Conservation (phyloP, 1,140 invertebrate genomes). For the Eueides isabella region DNA sequence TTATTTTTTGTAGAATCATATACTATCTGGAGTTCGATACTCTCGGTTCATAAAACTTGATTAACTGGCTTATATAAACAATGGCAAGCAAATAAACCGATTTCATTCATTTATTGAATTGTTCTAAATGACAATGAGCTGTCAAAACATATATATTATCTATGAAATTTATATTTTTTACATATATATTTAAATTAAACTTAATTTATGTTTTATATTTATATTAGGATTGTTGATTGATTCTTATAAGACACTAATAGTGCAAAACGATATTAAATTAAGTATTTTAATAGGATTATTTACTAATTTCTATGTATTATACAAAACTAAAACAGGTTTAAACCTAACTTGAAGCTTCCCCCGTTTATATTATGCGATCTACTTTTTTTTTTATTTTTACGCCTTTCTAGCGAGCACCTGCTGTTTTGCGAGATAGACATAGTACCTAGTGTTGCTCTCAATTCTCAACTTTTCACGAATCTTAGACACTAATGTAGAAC, state of each 20-base stretch:
- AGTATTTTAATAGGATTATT: background rate
- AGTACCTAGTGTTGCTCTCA: background rate
- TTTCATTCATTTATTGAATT: background rate
- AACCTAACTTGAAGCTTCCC: background rate
- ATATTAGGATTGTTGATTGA: too few relatives aligned
- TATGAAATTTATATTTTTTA: background rate
- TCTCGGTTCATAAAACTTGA: constrained; percentile 20
- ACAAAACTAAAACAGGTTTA: background rate
- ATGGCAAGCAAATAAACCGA: background rate
- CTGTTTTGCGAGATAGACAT: background rate
- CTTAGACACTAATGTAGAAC: background rate
- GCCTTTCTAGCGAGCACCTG: background rate
- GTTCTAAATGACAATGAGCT: background rate
- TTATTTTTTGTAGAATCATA: background rate
- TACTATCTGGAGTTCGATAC: constrained; percentile 17
- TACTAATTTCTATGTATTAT: background rate
- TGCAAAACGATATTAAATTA: too few relatives aligned
- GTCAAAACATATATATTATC: background rate
- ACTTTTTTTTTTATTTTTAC: background rate
- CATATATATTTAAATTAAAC: background rate
- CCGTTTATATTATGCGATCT: background rate
- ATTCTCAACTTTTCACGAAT: background rate
- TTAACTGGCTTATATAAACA: background rate
- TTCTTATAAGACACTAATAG: background rate
- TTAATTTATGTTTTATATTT: background rate